These are phyloP conservation scores for Drosophila sturtevanti DNA, from an alignment of 1,140 invertebrate genomes.

Conservation along the genomic window DNA sequence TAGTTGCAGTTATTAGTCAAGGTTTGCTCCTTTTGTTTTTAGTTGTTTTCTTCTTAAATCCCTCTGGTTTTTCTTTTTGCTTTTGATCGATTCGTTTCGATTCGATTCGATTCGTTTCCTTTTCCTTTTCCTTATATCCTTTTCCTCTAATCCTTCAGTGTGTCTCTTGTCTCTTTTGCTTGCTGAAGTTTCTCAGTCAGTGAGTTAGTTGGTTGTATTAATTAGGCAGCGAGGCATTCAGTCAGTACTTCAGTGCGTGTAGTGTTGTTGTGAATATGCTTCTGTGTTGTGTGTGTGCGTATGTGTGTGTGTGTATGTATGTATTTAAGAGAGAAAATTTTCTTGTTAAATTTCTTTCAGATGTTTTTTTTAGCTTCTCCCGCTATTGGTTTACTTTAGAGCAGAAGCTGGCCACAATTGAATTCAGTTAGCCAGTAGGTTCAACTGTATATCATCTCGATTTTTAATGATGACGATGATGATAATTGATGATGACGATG, in stretches of 20 bases:
- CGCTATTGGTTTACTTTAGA: neutral
- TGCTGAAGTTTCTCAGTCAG: constrained; percentile 70
- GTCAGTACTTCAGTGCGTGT: constrained; percentile 77
- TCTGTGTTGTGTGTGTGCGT: constrained; percentile 12
- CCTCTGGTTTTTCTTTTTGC: neutral
- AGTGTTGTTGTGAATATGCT: constrained; percentile 38
- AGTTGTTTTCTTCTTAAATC: constrained; percentile 17
- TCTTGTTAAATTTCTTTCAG: neutral
- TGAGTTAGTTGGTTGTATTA: constrained; percentile 70
- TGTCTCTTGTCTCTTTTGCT: constrained; percentile 36
- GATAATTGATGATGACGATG: neutral
- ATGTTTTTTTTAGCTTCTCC: constrained; percentile 13
- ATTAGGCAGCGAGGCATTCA: constrained; percentile 77
- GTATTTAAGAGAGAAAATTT: constrained; percentile 11
- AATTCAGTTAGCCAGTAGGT: neutral
- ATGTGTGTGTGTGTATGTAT: constrained; percentile 27
- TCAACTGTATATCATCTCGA: neutral
- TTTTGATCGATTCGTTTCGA: neutral
- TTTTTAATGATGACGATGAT: neutral
- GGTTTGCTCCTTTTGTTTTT: constrained; percentile 39
- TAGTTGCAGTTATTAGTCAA: constrained; percentile 62
- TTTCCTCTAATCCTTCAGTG: constrained; percentile 7
- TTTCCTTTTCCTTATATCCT: too few relatives aligned
- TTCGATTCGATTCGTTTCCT: too few relatives aligned
- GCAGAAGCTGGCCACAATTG: neutral